Base-by-base conservation (phyloP, 2,797 vertebrate species). In the Spatula clypeata region DNA sequence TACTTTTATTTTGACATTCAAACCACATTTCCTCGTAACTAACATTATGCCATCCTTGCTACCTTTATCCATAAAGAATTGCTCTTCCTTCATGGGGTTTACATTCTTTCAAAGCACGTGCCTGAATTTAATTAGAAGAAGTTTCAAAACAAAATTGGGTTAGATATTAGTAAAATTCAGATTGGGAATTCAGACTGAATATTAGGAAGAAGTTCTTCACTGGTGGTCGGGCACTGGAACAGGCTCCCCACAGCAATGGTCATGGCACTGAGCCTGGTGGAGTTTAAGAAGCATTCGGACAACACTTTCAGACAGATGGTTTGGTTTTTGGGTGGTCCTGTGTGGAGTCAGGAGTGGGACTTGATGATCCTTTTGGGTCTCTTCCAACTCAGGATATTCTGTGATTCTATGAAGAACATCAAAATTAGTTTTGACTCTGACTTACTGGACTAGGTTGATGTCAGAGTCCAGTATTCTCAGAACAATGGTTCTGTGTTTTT, bases 111-210 rank as follows among this genome's bases (percentile, higher is more conserved):
- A 94, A 89, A 47, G 13, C 18, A 24, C 38, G 16, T 71, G 49
- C 84, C 94, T 88, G 62, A 96, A 95, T 97, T 96, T 88, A 85
- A 91, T 94, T 95, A 86, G 83, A 91, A 64, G 80, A 86, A 2
- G 13, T 73, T 93, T 73, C 81, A 89, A 70, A 93, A 81, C 6
- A 87, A 62, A 42, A 62, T 62, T 27, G 40, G 36, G 29, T 62
- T 42, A 38, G 11, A 36, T 42, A 40, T 62, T 62, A 40, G 27
- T 8, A 62, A 62, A 20, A 62, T 20, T 62, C 17, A 31, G 38
- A 31, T 19, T 29, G 61, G 61, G 40, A 62, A 31, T 62, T 40
- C 27, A 18, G 16, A 40, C 7, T 62, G 38, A 10, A 9, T 40
- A 40, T 62, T 40, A 62, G 18, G 27, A 62, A 31, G 29, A 31